Percentiles rank a stretch among this genome's conserved stretches.
phyloP scores from a whole-genome alignment of 2,888 invertebrate species.

The Ethmia dodecea region DNA sequence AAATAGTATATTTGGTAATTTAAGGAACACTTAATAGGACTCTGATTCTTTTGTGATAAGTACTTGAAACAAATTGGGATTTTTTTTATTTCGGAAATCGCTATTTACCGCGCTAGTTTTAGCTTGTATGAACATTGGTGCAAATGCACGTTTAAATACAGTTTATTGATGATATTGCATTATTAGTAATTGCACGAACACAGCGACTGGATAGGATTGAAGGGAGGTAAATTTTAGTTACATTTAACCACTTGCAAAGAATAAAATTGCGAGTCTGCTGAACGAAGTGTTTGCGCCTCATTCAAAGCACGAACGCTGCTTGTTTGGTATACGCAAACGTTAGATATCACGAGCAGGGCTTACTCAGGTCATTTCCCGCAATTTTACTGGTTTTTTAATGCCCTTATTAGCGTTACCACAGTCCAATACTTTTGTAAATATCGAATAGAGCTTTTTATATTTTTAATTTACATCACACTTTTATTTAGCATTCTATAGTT shows the following conservation, averaged over 20 bases:
- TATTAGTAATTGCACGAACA: slow-evolving; percentile 27
- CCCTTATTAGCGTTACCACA: slow-evolving; percentile 47
- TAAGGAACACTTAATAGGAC: slow-evolving; percentile 39
- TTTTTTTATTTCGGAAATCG: slow-evolving; percentile 32
- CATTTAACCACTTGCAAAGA: too few relatives aligned
- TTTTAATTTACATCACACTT: slow-evolving; percentile 47
- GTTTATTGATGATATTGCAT: too few relatives aligned
- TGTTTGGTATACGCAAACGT: too few relatives aligned
- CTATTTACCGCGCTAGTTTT: slow-evolving; percentile 49
- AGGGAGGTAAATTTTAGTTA: slow-evolving; percentile 38
- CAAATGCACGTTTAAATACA: slow-evolving; percentile 15
- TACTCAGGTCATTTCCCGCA: slow-evolving; percentile 1
- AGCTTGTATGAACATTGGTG: slow-evolving; percentile 27
- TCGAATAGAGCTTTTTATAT: slow-evolving; percentile 44
- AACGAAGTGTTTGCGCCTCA: too few relatives aligned
- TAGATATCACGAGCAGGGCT: slow-evolving; percentile 3
- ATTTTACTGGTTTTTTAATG: slow-evolving; percentile 25
- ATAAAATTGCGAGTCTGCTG: too few relatives aligned
- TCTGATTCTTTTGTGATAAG: slow-evolving; percentile 56
- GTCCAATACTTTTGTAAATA: slow-evolving; percentile 56
- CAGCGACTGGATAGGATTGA: slow-evolving; percentile 42
- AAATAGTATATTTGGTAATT: slow-evolving; percentile 62
- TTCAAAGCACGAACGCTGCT: too few relatives aligned
- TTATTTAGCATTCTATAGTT: slow-evolving; percentile 30
- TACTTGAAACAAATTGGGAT: slow-evolving; percentile 56